Base-by-base conservation (phyloP, 2,797 vertebrate genomes). In the Australoheros facetus region DNA sequence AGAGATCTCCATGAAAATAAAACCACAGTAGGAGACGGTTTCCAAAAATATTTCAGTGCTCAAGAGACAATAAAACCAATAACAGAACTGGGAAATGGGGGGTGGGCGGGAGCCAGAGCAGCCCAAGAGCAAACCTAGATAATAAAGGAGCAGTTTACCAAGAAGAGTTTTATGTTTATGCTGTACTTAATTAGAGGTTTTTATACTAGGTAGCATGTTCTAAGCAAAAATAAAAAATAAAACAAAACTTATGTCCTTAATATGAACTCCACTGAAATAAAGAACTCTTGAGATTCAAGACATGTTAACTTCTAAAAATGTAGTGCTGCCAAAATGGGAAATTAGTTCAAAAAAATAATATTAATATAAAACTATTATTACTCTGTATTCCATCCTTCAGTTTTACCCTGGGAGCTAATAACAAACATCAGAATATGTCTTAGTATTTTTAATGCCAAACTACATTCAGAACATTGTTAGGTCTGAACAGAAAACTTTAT, bases 11-110 rank as follows among this genome's bases (percentile, higher is more conserved):
- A 16, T 70, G 28, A 72, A 66, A 85, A 72, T 54, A 14, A 66
- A 81, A 82, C 77, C 71, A 75, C 60, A 64, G 73, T 39, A 77
- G 78, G 32, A 51, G 57, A 75, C 56, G 1, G 16, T 81, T 86
- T 77, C 75, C 57, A 72, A 54, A 84, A 80, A 86, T 83, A 75
- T 72, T 58, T 23, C 23, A 85, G 60, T 34, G 75, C 69, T 76
- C 60, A 16, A 26, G 82, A 84, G 81, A 77, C 73, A n/a, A 73
- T 64, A 51, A 79, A 69, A 76, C 11, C 54, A 89, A 86, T 82
- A 87, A 83, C 57, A 87, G 28, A 76, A 81, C 32, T 77, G 79
- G 37, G 26, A 77, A 56, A 26, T 71, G 23, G 34, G 34, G 26
- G 12, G 13, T 17, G 75, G 45, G 30, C 51, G 3, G 10, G 9